These are phyloP conservation scores for Eilema depressum DNA, from an alignment of 2,888 invertebrate genomes.

Conservation along the genomic window DNA sequence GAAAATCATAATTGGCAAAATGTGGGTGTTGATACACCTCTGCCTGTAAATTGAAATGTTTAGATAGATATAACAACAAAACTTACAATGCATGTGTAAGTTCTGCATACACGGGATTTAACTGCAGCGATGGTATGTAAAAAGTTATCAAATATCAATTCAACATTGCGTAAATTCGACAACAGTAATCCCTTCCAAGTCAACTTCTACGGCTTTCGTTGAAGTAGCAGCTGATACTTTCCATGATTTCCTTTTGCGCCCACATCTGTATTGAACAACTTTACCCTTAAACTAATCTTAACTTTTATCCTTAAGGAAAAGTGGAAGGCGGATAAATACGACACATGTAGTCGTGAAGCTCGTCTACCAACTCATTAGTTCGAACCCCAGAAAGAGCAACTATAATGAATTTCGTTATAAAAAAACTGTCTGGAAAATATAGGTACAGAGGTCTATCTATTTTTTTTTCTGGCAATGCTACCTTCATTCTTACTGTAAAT, in stretches of 20 bases:
- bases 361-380: slow-evolving; percentile 19
- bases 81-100: no score
- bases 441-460: neutral
- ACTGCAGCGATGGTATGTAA: neutral
- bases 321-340: slow-evolving; percentile 13
- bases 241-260: slow-evolving; percentile 25
- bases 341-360: slow-evolving; percentile 15
- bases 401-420: slow-evolving; percentile 9
- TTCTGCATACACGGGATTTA: neutral
- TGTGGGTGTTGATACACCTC: no score
- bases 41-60: no score
- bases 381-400: neutral
- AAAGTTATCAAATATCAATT: slow-evolving; percentile 12
- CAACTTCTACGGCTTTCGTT: slow-evolving; percentile 21
- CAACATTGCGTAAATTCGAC: slow-evolving; percentile 11
- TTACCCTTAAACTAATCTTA: slow-evolving; percentile 28
- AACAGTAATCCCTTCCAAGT: slow-evolving; percentile 22
- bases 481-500: neutral
- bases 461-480: neutral
- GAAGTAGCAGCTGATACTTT: slow-evolving; percentile 23
- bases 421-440: neutral
- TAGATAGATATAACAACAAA: no score
- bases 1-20: no score
- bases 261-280: slow-evolving; percentile 26
- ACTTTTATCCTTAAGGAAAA: slow-evolving; percentile 25